Base-by-base conservation (phyloP, 2,888 invertebrate genomes). In the Aromia moschata region DNA sequence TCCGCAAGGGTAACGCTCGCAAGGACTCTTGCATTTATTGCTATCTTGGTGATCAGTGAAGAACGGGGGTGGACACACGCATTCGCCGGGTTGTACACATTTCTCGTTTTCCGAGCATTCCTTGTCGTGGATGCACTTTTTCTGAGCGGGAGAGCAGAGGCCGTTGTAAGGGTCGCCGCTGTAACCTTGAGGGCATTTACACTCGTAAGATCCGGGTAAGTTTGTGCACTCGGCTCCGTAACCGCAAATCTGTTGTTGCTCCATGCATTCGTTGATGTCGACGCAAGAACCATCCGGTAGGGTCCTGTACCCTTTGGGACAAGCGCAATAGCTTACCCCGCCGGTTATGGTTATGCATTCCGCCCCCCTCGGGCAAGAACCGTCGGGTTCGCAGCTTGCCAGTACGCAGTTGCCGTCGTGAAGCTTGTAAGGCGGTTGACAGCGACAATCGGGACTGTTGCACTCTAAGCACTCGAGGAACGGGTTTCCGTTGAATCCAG, bases 311-410 rank as follows among this genome's bases (percentile, higher is more conserved):
- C 96, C 95, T 76, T 92, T 89, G 3, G 95, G 95, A 77, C 96
- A 96, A 46, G 95, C 95, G 73, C 96, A 96, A 76, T 96, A 96
- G 77, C 94, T 95, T 1, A 94, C 91, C 46, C 92, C 93, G 17
- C 93, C 93, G 10, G 94, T 90, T 68, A 95, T 94, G 2, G 91
- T 88, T 55, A 96, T 92, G 74, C 96, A 96, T 75, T 96, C 93
- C 0, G 95, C 95, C 7, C 94, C 94, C 62, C 86, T 84, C 1
- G 93, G 92, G 78, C 95, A 96, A 69, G 89, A 88, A 62, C 91
- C 91, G 33, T 89, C 89, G 69, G 87, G 87, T 1, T 89, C 89
- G 76, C 95, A 95, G 38, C 92, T 93, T 10, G 93, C 90, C 59
- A 95, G 81, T 17, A 94, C 90, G 77, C 95, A 95, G 72, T 90